Base-by-base conservation (phyloP, 2,888 invertebrate species). In the Pogonocherus hispidulus region DNA sequence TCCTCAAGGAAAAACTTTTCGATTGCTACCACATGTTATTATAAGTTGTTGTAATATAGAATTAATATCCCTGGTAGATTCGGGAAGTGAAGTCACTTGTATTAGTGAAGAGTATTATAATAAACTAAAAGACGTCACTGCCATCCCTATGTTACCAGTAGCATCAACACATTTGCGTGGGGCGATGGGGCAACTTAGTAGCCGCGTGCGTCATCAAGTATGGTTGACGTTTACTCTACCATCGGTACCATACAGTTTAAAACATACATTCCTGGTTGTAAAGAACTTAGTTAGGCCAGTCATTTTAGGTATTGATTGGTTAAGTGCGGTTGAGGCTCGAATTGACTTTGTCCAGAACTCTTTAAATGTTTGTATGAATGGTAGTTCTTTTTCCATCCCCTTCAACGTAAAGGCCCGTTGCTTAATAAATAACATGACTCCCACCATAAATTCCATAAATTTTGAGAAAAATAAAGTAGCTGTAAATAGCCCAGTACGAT, bases 301-400 rank as follows among this genome's bases (percentile, higher is more conserved):
- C 19, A 47, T 47, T 47, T 9, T 47, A 11, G 47, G 47, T 9
- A 47, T 47, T 19, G 47, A 47, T 19, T 47, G 47, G 47, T 20
- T 47, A 20, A 1, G 9, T 2, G 3, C 11, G 1, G 47, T 20
- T 2, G 5, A 3, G 1, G 47, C 47, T 5, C 2, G 19, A 2
- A 47, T 47, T 8, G 20, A 47, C 19, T 47, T 47, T 19, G 47
- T 20, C 6, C 19, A 47, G 1, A 19, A 47, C 9, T 19, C 6
- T 3, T 9, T 47, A 3, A 6, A 2, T 9, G 6, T 44, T 3
- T 3, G 6, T 1, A 1, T 14, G 2, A 6, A 44, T 16, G 6
- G 14, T 3, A 14, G 6, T 1, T 16, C 1, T 14, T 44, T 16
- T 44, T 16, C 14, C 3, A 14, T 44, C 2, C 44, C 44, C 3